These are phyloP conservation scores for Pampusana beccarii DNA, from an alignment of 2,113 vertebrate genomes.

Conservation along the genomic window DNA sequence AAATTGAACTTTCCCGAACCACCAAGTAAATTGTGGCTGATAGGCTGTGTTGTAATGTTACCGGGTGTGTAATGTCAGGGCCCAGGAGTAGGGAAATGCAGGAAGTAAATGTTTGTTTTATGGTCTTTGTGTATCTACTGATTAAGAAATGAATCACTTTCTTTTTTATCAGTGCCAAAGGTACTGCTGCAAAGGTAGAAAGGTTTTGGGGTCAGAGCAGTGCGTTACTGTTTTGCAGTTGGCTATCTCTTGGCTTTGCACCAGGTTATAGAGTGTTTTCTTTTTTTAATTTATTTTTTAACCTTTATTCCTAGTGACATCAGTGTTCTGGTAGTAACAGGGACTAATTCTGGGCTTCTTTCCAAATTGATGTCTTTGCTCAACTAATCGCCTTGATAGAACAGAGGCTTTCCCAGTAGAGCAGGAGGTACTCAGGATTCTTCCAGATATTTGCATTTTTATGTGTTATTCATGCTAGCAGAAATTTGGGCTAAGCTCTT, in stretches of 20 bases:
- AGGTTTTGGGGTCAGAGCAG: not conserved
- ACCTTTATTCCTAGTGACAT: constrained; percentile 19
- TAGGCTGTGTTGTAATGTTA: not conserved
- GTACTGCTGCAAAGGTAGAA: not conserved
- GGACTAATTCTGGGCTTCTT: constrained; percentile 15
- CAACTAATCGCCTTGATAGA: constrained; percentile 22
- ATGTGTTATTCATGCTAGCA: not conserved
- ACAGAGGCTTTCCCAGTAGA: constrained; percentile 12
- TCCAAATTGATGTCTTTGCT: constrained; percentile 52
- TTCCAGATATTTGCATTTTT: not conserved
- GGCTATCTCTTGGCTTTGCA: not conserved
- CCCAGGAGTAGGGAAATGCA: not conserved
- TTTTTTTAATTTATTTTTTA: not conserved
- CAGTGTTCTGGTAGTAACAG: not conserved
- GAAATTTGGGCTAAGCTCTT: not conserved
- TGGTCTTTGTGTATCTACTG: constrained; percentile 16
- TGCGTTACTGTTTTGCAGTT: not conserved
- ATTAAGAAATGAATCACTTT: constrained; percentile 44
- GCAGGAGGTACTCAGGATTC: not conserved
- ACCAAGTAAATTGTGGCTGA: not conserved
- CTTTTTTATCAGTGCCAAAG: constrained; percentile 18
- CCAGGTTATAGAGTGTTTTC: not conserved
- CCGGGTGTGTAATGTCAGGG: constrained; percentile 26
- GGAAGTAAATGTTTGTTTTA: constrained; percentile 58
- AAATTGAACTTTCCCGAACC: not conserved